These are phyloP conservation scores for Rhynchomys soricoides DNA, from an alignment of 2,113 vertebrate genomes.

Conservation along the genomic window DNA sequence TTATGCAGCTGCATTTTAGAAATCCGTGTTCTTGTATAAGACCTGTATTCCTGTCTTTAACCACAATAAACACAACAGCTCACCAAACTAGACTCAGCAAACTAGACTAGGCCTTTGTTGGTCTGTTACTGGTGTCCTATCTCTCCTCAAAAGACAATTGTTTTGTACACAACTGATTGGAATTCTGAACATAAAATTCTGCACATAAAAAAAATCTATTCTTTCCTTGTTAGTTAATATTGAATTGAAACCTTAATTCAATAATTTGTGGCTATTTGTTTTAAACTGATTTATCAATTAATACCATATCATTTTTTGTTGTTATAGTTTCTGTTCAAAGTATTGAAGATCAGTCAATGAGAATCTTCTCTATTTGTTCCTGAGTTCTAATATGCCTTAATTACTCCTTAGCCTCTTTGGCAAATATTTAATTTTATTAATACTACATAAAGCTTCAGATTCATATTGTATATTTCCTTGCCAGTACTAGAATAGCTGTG, in stretches of 20 bases:
- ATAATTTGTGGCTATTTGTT: neutral
- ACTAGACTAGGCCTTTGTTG: too few relatives aligned
- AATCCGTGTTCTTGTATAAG: too few relatives aligned
- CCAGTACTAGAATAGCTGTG: neutral
- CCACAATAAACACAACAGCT: neutral
- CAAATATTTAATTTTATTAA: neutral
- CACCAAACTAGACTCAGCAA: too few relatives aligned
- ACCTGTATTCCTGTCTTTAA: neutral
- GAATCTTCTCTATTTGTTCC: neutral
- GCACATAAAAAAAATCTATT: neutral
- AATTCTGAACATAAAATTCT: neutral
- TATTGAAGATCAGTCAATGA: neutral
- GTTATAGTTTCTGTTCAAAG: neutral
- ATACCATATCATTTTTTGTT: neutral
- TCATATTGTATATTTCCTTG: neutral
- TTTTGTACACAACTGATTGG: neutral
- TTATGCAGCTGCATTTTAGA: neutral
- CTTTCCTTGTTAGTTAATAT: neutral
- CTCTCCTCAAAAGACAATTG: neutral
- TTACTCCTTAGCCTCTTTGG: accelerated
- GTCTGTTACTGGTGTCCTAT: neutral
- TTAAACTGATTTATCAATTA: neutral
- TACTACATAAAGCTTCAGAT: neutral
- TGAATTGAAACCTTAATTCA: neutral
- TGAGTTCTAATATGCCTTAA: neutral